Conservation (phyloP, 2,888 invertebrate genomes). For the Acleris literana region DNA sequence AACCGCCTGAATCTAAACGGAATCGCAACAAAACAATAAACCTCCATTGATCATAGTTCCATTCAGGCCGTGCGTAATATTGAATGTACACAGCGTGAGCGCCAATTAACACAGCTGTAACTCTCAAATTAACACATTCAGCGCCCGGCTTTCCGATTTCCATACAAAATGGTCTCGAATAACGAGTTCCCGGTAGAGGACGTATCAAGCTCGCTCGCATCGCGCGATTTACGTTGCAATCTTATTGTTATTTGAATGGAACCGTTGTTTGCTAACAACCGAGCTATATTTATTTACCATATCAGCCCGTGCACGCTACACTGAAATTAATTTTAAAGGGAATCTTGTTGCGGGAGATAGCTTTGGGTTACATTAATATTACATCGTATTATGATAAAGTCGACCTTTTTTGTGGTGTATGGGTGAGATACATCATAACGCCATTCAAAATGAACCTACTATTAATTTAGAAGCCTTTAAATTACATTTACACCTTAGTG, state of each 20-base stretch:
- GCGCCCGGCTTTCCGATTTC: too few relatives aligned
- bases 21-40: slow-evolving; percentile 26
- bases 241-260: slow-evolving; percentile 24
- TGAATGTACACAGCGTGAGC: slow-evolving; percentile 30
- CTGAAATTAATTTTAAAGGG: slow-evolving; percentile 17
- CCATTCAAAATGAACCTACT: too few relatives aligned
- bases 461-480: too few relatives aligned
- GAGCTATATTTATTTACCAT: slow-evolving; percentile 21
- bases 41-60: slow-evolving; percentile 25
- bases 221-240: slow-evolving; percentile 21
- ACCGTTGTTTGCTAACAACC: slow-evolving; percentile 19
- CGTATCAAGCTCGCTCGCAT: slow-evolving; percentile 22
- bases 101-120: slow-evolving; percentile 39
- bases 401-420: not conserved
- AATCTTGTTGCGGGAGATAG: slow-evolving; percentile 1
- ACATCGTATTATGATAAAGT: not conserved
- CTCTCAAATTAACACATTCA: slow-evolving; percentile 35
- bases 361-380: slow-evolving; percentile 7
- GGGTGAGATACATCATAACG: not conserved
- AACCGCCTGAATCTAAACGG: slow-evolving; percentile 1
- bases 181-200: too few relatives aligned
- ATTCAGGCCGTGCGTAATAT: slow-evolving; percentile 16
- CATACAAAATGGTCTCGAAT: too few relatives aligned
- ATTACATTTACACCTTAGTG: too few relatives aligned
- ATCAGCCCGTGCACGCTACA: slow-evolving; percentile 1